Conservation (phyloP, 1,140 invertebrate genomes). For the Diploscapter pachys region DNA sequence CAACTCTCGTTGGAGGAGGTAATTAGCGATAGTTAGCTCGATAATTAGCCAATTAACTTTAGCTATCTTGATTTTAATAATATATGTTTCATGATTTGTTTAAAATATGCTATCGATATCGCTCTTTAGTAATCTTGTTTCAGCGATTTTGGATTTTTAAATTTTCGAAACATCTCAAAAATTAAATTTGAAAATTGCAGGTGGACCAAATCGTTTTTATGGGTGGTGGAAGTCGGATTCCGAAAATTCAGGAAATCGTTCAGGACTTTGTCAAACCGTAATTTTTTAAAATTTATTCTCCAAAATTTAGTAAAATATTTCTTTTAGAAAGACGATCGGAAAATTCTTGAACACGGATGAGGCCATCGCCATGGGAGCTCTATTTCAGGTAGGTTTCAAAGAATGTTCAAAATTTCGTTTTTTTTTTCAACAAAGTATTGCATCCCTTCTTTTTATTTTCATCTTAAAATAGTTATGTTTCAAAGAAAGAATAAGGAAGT, state of each 20-base stretch:
- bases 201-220: slow-evolving; percentile 77
- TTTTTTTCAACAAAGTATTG: too few relatives aligned
- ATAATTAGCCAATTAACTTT: too few relatives aligned
- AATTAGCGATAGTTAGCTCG: too few relatives aligned
- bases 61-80: too few relatives aligned
- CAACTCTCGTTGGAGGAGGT: not conserved
- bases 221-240: slow-evolving; percentile 86
- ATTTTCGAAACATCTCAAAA: slow-evolving; percentile 47
- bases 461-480: too few relatives aligned
- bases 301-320: not conserved
- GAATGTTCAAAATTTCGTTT: too few relatives aligned
- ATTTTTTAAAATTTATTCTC: not conserved
- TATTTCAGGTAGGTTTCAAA: slow-evolving; percentile 74
- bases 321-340: slow-evolving; percentile 70
- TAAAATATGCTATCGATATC: too few relatives aligned
- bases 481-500: too few relatives aligned
- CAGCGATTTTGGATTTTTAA: too few relatives aligned
- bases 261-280: slow-evolving; percentile 30
- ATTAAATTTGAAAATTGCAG: slow-evolving; percentile 69
- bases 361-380: slow-evolving; percentile 89
- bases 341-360: slow-evolving; percentile 98
- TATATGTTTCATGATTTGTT: too few relatives aligned
- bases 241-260: slow-evolving; percentile 81
- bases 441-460: too few relatives aligned
- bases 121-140: too few relatives aligned